These are phyloP conservation scores for Archilochus colubris DNA, from an alignment of 2,113 vertebrate genomes.

Conservation along the genomic window DNA sequence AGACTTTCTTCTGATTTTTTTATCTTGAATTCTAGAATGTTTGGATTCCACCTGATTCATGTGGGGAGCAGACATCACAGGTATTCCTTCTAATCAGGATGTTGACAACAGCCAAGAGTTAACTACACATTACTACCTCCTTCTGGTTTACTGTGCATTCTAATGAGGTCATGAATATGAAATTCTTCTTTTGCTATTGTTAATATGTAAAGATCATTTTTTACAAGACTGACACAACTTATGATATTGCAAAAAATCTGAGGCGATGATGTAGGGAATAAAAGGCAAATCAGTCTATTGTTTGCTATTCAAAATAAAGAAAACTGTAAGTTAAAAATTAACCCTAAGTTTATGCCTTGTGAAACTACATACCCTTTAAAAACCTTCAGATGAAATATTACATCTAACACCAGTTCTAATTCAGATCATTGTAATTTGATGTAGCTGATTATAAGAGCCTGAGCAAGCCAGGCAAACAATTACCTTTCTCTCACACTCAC, in stretches of 20 bases:
- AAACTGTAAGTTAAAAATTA: not conserved
- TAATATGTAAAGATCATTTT: not conserved
- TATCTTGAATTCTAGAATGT: not conserved
- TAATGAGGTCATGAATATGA: not conserved
- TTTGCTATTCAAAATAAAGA: not conserved
- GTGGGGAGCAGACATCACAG: not conserved
- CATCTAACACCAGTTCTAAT: not conserved
- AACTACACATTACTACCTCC: rapidly evolving
- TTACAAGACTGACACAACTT: not conserved
- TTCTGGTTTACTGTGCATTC: not conserved
- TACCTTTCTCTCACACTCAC: not conserved
- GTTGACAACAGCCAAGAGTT: not conserved
- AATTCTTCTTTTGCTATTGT: not conserved
- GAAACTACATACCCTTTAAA: not conserved
- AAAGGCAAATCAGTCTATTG: rapidly evolving
- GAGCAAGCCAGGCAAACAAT: not conserved
- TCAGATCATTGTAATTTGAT: not conserved
- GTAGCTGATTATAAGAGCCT: not conserved
- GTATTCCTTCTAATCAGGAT: not conserved
- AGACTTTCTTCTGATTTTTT: not conserved
- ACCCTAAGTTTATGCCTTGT: not conserved
- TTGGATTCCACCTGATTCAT: not conserved
- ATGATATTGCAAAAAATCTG: not conserved
- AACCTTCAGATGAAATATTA: not conserved
- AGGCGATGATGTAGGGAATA: not conserved